Evolutionary conservation across 2,888 invertebrate species (phyloP).

Genomic region (Ormia ochracea): DNA sequence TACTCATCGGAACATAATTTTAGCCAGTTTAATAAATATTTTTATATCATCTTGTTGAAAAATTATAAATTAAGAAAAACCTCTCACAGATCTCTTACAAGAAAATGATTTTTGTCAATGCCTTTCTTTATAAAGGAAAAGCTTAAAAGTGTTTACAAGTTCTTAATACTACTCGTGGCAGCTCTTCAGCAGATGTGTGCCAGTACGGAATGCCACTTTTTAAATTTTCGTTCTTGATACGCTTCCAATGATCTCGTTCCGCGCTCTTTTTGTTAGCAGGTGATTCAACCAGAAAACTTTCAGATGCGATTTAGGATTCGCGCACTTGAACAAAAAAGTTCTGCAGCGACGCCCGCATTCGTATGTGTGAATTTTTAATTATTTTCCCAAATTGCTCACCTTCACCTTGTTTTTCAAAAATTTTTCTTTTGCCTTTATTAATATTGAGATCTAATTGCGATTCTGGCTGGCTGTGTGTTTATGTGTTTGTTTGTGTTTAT

Average conservation of each 20-base stretch:
- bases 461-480: no score
- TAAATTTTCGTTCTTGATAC: conserved; percentile 27
- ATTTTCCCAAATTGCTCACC: conserved; percentile 51
- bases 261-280: neutral
- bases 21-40: no score
- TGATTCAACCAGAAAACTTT: neutral
- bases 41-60: no score
- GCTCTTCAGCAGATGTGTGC: no score
- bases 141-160: no score
- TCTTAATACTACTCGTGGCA: no score
- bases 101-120: no score
- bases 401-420: conserved; percentile 53
- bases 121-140: no score
- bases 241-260: conserved; percentile 23
- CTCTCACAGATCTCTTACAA: no score
- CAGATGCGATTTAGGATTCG: neutral
- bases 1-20: no score
- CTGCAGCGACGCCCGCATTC: neutral
- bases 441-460: neutral
- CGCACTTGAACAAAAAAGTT: neutral
- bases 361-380: conserved; percentile 32
- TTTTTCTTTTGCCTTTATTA: conserved; percentile 13
- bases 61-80: no score
- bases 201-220: conserved; percentile 9
- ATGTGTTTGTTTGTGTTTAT: neutral